Evolutionary conservation across 2,888 invertebrate species (phyloP), one percentile per base, ranked within the genome.

Genomic region (Brachynemurus nebulosus): DNA sequence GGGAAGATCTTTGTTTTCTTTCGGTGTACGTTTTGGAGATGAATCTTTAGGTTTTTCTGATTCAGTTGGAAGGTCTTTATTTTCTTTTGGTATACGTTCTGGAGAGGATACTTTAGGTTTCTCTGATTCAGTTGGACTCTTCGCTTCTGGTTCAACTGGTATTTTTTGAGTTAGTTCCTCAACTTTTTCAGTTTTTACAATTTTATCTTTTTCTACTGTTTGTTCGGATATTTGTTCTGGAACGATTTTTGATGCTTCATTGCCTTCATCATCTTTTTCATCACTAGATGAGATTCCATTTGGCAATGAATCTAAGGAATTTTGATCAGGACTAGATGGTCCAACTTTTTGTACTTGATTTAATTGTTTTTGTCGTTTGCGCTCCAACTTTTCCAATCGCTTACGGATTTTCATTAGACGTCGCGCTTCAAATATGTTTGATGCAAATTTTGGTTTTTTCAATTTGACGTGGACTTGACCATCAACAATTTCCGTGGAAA

Each of bases 381-480:
- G 68, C 53, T 76, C 76, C 54, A 76, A 67, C 53, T 74, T 74
- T 23, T 76, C 74, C 48, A 80, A 60, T 51, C 75, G 72, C 50
- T 74, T 78, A 5, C 80, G 64, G 57, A 78, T 73, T 60, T 78
- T 78, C 70, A 78, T 77, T 42, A 79, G 60, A 51, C 69, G 70
- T 52, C 70, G 73, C 1, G 79, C 78, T 64, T 81, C 80, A 51
- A 71, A 69, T 35, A 79, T 68, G 58, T 80, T 80, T 1, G 75
- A 74, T 1, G 79, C 79, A 45, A 78, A 74, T 63, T 77, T 81
- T 0, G 78, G 78, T 57, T 80, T 80, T 50, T 74, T 77, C 20
- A 74, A 53, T 11, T 69, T 70, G 5, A 55, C 45, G 36, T 37
- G 41, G 11, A 34, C 6, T 14, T 40, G 40, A 35, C 11, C 40